These are phyloP conservation scores for Mesaphorura yosii DNA, from an alignment of 1,140 invertebrate species.

Conservation along the genomic window DNA sequence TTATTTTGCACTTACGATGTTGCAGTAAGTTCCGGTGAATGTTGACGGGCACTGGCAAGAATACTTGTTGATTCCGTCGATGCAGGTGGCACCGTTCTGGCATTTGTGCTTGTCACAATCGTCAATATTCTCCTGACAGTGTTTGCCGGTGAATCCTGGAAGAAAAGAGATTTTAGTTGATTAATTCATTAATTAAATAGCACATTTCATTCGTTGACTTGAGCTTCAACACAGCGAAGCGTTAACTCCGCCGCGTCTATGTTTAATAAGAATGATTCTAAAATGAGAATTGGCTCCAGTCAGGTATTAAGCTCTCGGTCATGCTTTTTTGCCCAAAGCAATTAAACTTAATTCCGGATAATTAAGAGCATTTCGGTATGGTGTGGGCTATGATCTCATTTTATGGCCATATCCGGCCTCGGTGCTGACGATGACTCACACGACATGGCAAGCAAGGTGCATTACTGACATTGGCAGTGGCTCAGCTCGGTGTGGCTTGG, in stretches of 20 bases:
- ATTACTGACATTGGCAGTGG: too few species aligned
- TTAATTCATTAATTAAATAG: conserved; percentile 2
- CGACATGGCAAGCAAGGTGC: too few species aligned
- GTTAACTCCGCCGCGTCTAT: not conserved
- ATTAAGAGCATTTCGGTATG: too few species aligned
- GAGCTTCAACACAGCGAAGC: not conserved
- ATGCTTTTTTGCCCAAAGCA: not conserved
- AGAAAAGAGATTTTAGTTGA: conserved; percentile 19
- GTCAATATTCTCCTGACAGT: conserved; percentile 82
- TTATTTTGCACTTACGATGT: conserved; percentile 15
- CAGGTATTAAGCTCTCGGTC: not conserved
- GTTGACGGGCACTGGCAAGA: conserved; percentile 75
- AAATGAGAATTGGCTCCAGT: not conserved
- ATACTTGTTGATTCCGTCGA: conserved; percentile 76
- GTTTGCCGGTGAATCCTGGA: conserved; percentile 68
- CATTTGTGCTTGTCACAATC: conserved; percentile 80
- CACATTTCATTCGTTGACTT: not conserved
- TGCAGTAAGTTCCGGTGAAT: conserved; percentile 69
- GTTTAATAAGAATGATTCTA: not conserved
- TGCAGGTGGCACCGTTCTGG: conserved; percentile 78
- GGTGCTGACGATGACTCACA: too few species aligned
- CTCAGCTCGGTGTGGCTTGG: not conserved
- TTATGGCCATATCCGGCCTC: too few species aligned
- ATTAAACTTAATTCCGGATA: too few species aligned
- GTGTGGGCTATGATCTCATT: too few species aligned